Percentiles rank a stretch among this genome's conserved stretches.
Evolutionary conservation across 2,797 vertebrate species (phyloP).

Genomic region (Etheostoma nigrum): DNA sequence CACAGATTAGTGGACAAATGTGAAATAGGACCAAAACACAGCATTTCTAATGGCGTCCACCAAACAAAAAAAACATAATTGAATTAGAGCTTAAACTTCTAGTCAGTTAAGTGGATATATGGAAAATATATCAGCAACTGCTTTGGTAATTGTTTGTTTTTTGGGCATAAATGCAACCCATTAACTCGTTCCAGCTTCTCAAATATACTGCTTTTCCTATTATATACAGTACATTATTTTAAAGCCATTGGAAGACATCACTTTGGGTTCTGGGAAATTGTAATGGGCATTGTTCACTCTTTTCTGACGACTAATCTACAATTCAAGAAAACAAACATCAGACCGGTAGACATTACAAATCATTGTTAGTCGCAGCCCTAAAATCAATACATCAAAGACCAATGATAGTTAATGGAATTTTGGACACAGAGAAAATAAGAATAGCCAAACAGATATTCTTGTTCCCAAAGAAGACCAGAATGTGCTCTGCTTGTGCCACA

Average conservation of each 20-base stretch:
- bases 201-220: no score
- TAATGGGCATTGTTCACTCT: neutral
- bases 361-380: neutral
- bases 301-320: neutral
- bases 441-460: neutral
- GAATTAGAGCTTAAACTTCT: neutral
- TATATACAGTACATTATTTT: no score
- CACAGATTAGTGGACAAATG: neutral
- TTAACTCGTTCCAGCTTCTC: no score
- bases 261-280: neutral
- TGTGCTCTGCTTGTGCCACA: neutral
- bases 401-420: neutral
- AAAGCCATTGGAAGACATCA: no score
- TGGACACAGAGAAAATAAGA: neutral
- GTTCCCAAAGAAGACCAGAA: neutral
- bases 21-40: neutral
- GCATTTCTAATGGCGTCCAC: neutral
- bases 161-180: neutral
- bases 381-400: neutral
- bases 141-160: neutral
- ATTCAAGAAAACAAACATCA: neutral
- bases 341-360: neutral
- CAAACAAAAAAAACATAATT: neutral
- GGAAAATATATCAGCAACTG: no score
- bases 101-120: neutral